Evolutionary conservation across 2,888 invertebrate genomes (phyloP).

Genomic region (Cheilosia vernalis): DNA sequence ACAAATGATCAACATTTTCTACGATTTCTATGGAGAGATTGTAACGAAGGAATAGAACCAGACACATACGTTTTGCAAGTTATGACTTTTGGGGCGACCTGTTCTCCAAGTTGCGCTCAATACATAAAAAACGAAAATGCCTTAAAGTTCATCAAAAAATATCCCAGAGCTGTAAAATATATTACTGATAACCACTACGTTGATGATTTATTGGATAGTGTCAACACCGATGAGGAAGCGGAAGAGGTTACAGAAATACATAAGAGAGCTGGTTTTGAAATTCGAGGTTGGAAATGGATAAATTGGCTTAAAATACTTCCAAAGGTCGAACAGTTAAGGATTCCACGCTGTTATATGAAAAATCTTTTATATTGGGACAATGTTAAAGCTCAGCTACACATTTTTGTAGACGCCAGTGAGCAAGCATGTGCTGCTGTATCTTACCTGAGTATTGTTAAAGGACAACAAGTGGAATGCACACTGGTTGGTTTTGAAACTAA

Average conservation of each 20-base stretch:
- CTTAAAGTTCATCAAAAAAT: not conserved
- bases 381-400: slow-evolving; percentile 55
- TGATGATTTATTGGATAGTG: slow-evolving; percentile 51
- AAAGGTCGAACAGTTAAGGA: not conserved
- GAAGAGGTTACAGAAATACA: slow-evolving; percentile 4
- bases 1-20: slow-evolving; percentile 74
- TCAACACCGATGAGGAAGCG: slow-evolving; percentile 34
- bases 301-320: slow-evolving; percentile 73
- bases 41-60: slow-evolving; percentile 66
- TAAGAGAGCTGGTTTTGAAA: slow-evolving; percentile 3
- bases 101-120: slow-evolving; percentile 62
- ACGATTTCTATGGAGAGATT: slow-evolving; percentile 74
- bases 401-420: slow-evolving; percentile 28
- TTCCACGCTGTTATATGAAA: not conserved
- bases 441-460: slow-evolving; percentile 14
- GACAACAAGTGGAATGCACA: slow-evolving; percentile 14
- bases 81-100: slow-evolving; percentile 74
- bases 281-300: slow-evolving; percentile 55
- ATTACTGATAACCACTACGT: slow-evolving; percentile 36
- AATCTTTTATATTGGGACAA: slow-evolving; percentile 27
- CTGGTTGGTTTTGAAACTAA: slow-evolving; percentile 16
- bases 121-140: slow-evolving; percentile 42
- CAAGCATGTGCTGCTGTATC: slow-evolving; percentile 17
- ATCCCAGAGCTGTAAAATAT: slow-evolving; percentile 37
- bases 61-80: slow-evolving; percentile 67